Evolutionary conservation across 2,113 vertebrate species (phyloP), one percentile per base, ranked within the genome.

Genomic region (Sula dactylatra): DNA sequence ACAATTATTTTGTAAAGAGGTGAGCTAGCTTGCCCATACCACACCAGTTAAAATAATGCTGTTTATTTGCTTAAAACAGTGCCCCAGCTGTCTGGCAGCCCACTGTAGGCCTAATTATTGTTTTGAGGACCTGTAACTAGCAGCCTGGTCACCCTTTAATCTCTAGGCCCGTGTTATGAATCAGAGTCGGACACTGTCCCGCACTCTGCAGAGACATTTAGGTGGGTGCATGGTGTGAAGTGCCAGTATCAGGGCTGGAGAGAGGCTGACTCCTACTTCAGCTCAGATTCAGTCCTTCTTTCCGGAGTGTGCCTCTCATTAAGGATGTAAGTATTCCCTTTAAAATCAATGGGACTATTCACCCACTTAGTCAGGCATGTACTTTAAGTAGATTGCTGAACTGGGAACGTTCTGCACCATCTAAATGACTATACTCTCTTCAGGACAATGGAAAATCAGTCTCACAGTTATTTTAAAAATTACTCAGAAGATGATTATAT

Each of bases 371-470:
- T 87, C 81, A 82, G 89, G 34, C 44, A 50, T 67, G 58, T 83
- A 56, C 50, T 94, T 78, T 78, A 90, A 66, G 76, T 22, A 90
- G 76, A 93, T 88, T 84, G 92, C 66, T 95, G 74, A 93, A 85
- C 71, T 92, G 93, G 90, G 92, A 95, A 78, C 58, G 70, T 65
- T 96, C 59, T 86, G 67, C 49, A 73, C 62, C 50, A 77, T 2
- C 40, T 89, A 90, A 93, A 93, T 73, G 82, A 80, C 74, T 82
- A 45, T 55, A 82, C 5, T 7, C 42, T 65, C 50, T 90, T 89
- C 79, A 78, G 40, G 47, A 93, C 82, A 96, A 94, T 81, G 71
- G 55, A 83, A 88, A 95, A 97, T 96, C 84, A 90, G 84, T 85
- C 71, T 67, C 61, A 40, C 9, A 29, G 79, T 92, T 94, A 86